Evolutionary conservation across 2,113 vertebrate genomes (phyloP).

Genomic region (Ellobius talpinus): DNA sequence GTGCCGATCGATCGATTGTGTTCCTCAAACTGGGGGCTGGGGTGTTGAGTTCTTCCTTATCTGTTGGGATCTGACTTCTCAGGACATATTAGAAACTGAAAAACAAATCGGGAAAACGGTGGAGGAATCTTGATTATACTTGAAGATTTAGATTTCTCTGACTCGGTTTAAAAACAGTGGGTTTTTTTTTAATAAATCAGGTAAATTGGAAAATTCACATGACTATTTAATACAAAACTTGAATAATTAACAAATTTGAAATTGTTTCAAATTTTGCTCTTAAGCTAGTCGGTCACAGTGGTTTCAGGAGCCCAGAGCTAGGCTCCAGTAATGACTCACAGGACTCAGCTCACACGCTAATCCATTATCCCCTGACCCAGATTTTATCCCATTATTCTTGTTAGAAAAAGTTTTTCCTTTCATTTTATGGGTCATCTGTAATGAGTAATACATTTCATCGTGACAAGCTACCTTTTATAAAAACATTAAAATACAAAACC

Average conservation of each 20-base stretch:
- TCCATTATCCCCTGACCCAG: background rate
- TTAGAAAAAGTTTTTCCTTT: background rate
- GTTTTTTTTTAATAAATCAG: constrained; percentile 3
- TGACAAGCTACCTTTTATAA: constrained; percentile 20
- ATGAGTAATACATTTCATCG: background rate
- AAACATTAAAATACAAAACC: background rate
- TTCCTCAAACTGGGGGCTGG: background rate
- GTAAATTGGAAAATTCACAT: background rate
- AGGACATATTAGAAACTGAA: background rate
- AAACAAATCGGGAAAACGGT: background rate
- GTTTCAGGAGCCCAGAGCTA: background rate
- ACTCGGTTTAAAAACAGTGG: background rate
- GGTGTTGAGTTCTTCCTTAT: background rate
- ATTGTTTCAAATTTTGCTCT: background rate
- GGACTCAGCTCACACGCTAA: background rate
- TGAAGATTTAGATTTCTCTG: background rate
- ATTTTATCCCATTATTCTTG: constrained; percentile 4
- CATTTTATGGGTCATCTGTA: constrained; percentile 6
- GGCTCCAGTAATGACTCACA: background rate
- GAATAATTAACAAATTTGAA: background rate
- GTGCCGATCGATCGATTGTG: background rate
- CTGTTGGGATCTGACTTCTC: background rate
- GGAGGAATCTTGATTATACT: background rate
- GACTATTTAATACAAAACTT: background rate
- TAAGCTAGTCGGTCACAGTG: background rate